Evolutionary conservation across 2,113 vertebrate genomes (phyloP).

Genomic region (Chaetodon auriga): DNA sequence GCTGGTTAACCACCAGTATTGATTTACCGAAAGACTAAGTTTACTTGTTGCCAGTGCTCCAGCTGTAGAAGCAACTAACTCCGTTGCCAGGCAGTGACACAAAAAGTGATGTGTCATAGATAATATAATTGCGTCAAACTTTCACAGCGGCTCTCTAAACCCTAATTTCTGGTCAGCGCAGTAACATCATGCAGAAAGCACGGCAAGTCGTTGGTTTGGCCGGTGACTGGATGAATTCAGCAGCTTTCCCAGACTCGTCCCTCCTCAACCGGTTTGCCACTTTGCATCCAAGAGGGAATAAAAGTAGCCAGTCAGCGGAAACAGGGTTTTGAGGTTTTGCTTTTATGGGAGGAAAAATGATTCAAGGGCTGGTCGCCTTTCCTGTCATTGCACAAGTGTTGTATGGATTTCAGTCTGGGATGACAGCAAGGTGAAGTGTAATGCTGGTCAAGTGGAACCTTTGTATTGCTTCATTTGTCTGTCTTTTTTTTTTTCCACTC

Average conservation of each 20-base stretch:
- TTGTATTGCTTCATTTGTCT: conserved; percentile 44
- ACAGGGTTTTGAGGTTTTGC: conserved; percentile 73
- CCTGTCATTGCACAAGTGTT: conserved; percentile 44
- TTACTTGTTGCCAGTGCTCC: conserved; percentile 53
- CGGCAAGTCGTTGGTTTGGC: conserved; percentile 61
- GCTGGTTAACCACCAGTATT: conserved; percentile 58
- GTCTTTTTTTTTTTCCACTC: conserved; percentile 27
- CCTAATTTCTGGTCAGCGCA: conserved; percentile 64
- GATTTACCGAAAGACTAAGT: conserved; percentile 53
- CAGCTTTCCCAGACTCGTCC: conserved; percentile 68
- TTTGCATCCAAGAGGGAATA: conserved; percentile 67
- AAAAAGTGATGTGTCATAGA: conserved; percentile 64
- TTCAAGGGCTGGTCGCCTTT: conserved; percentile 60
- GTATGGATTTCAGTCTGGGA: conserved; percentile 46
- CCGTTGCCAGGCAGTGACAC: conserved; percentile 49
- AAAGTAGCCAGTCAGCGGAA: conserved; percentile 80
- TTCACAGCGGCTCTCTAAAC: conserved; percentile 48
- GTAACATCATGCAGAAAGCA: conserved; percentile 69
- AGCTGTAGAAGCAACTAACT: conserved; percentile 66
- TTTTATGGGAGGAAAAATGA: conserved; percentile 73
- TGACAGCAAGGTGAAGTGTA: conserved; percentile 59
- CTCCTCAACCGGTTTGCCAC: conserved; percentile 53
- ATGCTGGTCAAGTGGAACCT: conserved; percentile 46
- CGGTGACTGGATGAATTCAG: conserved; percentile 51
- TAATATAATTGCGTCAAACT: conserved; percentile 58